Evolutionary conservation across 2,888 invertebrate species (phyloP), one percentile per base, ranked within the genome.

Genomic region (Drosophila mettleri): DNA sequence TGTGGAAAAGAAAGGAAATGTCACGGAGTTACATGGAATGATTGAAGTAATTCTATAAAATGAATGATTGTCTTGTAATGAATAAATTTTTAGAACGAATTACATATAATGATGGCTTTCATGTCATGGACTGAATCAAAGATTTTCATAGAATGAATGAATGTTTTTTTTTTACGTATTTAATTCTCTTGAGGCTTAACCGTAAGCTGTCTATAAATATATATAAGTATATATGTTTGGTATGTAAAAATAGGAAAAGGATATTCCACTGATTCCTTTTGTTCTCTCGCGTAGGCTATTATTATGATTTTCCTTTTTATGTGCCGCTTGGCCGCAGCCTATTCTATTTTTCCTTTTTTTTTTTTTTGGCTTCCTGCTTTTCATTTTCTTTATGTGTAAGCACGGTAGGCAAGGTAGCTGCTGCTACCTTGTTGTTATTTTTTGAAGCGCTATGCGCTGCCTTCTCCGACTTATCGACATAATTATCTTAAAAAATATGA

Each of bases 401-500:
- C 31, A 78, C 63, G 22, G 41, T 24, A 48, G 74, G 65, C 48
- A 59, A 36, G 36, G 59, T 38, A 52, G 60, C 62, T 49, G 48
- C 33, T 49, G 33, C 22, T 20, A 38, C 57, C 53, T 43, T 43
- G 22, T 24, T 43, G 0, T 69, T 72, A 75, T 80, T 80, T 75
- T 74, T 67, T 46, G 46, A 65, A 49, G 45, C 59, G 74, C 59
- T 66, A 67, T 77, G 79, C 79, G 73, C 76, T 85, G 53, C 88
- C 83, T 88, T 79, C 78, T 69, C 71, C 80, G 84, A 86, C 88
- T 84, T 84, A 88, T 88, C 88, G 84, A 86, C 84, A 78, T 84
- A 84, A 88, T 88, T 86, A 88, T 84, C 86, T 88, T 86, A 83
- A 86, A 83, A 88, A 86, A 88, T 86, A 83, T 83, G 88, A 83